A percentile compares a stretch with the other conserved stretches of the same genome.
Evolutionary conservation across 2,113 vertebrate species (phyloP).

Genomic region (Epinephelus lanceolatus): DNA sequence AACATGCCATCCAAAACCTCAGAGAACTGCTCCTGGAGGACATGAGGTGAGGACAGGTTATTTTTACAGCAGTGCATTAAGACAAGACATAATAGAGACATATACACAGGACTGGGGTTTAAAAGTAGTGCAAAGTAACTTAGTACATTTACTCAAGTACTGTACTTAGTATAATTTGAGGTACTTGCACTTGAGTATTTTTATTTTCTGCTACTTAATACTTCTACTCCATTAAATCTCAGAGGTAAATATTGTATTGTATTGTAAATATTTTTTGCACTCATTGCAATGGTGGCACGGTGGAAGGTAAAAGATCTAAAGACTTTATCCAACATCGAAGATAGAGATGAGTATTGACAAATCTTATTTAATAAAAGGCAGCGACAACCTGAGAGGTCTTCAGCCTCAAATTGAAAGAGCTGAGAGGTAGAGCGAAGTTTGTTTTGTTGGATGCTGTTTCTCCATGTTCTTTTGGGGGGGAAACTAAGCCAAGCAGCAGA

Average conservation of each 20-base stretch:
- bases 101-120: background rate
- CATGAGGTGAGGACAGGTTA: background rate
- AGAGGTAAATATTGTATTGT: no score
- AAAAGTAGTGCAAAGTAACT: background rate
- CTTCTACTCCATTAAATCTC: no score
- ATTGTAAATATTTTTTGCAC: no score
- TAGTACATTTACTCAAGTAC: no score
- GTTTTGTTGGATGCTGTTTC: background rate
- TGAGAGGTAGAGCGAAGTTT: background rate
- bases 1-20: conserved; percentile 97
- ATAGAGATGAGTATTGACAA: background rate
- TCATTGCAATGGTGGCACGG: no score
- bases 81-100: background rate
- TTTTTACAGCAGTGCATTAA: background rate
- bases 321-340: no score
- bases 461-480: background rate
- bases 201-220: no score
- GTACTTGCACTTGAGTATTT: no score
- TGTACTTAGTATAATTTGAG: no score
- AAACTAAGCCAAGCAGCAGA: background rate
- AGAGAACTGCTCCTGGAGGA: conserved; percentile 90
- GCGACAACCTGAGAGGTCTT: no score
- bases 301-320: no score
- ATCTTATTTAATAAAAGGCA: background rate
- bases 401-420: no score